Evolutionary conservation across 2,888 invertebrate genomes (phyloP), one percentile per base, ranked within the genome.

Genomic region (Andrena haemorrhoa): DNA sequence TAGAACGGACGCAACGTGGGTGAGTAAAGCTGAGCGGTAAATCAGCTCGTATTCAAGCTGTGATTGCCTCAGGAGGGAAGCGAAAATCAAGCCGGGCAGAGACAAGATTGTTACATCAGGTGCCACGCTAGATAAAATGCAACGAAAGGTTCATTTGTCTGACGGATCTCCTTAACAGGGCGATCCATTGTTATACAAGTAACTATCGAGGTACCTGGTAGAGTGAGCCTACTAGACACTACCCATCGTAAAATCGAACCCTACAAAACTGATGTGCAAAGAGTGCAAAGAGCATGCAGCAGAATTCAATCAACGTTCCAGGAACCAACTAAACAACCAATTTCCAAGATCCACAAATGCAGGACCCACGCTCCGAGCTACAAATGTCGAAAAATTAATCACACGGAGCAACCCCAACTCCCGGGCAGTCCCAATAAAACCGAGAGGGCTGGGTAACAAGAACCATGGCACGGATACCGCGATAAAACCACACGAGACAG

Each of bases 1-100:
- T 92, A 92, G 91, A 85, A 92, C 90, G 90, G 88, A 92, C 92
- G 89, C 89, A 89, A 90, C 91, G 92, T 91, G 92, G 92, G 91
- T 92, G 92, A 92, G 90, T 90, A 90, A 91, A 90, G 89, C 74
- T 83, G 86, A 85, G 89, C 90, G 81, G 90, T 92, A 92, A 92
- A 92, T 92, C 91, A 92, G 88, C 75, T 70, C 76, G 87, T 85
- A 87, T 84, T 90, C 88, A 88, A 88, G 88, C 88, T 90, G 90
- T 89, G 91, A 92, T 88, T 83, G 90, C 90, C 88, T 68, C 79
- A 74, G 79, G 74, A 82, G 41, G 75, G 65, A 72, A 71, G 56
- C 68, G 16, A 66, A 64, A 51, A 73, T 78, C 58, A 49, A 35
- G 29, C 61, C 56, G 26, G 35, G 31, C 16, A 26, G 63, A 51